phyloP scores from a whole-genome alignment of 1,140 invertebrate species.

The Delia radicum region DNA sequence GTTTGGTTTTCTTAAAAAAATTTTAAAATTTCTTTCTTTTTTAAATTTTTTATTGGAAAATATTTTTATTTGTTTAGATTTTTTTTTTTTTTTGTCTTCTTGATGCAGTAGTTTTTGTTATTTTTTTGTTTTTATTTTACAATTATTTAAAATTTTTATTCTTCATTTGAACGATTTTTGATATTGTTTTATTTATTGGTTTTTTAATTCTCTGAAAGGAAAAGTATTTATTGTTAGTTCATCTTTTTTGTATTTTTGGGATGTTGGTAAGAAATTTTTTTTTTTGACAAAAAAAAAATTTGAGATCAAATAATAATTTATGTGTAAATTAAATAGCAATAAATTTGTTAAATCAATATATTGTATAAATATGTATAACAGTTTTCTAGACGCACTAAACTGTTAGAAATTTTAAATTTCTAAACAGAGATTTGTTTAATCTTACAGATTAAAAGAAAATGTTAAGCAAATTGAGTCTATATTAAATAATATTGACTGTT shows the following conservation, averaged over 20 bases:
- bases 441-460: too few relatives aligned
- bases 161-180: background rate
- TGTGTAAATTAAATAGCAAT: too few relatives aligned
- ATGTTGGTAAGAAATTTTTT: background rate
- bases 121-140: background rate
- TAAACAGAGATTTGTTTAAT: too few relatives aligned
- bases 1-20: constrained; percentile 20
- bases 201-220: background rate
- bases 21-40: background rate
- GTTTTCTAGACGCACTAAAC: too few relatives aligned
- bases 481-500: too few relatives aligned
- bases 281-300: background rate
- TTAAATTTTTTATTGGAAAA: background rate
- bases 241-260: background rate
- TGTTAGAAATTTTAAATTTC: too few relatives aligned
- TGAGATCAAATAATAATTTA: background rate
- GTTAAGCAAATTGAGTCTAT: too few relatives aligned
- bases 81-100: background rate
- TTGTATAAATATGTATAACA: too few relatives aligned
- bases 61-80: background rate
- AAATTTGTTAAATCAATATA: too few relatives aligned
- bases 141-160: background rate
- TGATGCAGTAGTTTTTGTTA: background rate
- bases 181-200: background rate
- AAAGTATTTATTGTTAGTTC: background rate